Conservation (phyloP, 1,140 invertebrate genomes). For the Tetramorium simillimum region DNA sequence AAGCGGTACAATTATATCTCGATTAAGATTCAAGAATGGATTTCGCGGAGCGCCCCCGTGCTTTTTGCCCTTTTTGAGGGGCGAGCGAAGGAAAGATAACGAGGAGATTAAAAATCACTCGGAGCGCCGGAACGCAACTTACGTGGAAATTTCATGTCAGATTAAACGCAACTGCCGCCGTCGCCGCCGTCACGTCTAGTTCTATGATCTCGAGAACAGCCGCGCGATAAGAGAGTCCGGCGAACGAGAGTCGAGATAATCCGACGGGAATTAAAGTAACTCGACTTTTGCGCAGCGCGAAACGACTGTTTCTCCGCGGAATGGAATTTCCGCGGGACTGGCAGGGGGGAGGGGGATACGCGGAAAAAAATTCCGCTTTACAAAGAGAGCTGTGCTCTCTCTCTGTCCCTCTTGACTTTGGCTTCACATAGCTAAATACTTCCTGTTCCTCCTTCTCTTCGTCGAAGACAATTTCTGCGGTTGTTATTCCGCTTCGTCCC, state of each 20-base stretch:
- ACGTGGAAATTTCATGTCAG: constrained; percentile 55
- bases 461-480: constrained; percentile 18
- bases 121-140: constrained; percentile 40
- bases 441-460: neutral
- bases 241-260: constrained; percentile 58
- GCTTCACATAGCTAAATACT: constrained; percentile 8
- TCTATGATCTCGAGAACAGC: constrained; percentile 48
- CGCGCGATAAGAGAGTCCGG: constrained; percentile 54
- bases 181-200: constrained; percentile 26
- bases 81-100: neutral
- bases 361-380: constrained; percentile 20
- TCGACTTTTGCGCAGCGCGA: constrained; percentile 28
- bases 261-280: constrained; percentile 54
- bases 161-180: constrained; percentile 39
- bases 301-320: constrained; percentile 19
- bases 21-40: constrained; percentile 51
- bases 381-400: neutral
- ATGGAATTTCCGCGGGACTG: neutral
- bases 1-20: constrained; percentile 55
- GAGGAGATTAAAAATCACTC: constrained; percentile 58
- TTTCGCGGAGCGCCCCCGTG: constrained; percentile 9
- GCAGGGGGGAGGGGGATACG: too few species aligned
- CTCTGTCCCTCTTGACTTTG: neutral
- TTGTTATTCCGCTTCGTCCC: constrained; percentile 4
- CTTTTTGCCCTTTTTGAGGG: neutral